These are phyloP conservation scores for Noturus placidus DNA, from an alignment of 2,113 vertebrate species.

Conservation along the genomic window DNA sequence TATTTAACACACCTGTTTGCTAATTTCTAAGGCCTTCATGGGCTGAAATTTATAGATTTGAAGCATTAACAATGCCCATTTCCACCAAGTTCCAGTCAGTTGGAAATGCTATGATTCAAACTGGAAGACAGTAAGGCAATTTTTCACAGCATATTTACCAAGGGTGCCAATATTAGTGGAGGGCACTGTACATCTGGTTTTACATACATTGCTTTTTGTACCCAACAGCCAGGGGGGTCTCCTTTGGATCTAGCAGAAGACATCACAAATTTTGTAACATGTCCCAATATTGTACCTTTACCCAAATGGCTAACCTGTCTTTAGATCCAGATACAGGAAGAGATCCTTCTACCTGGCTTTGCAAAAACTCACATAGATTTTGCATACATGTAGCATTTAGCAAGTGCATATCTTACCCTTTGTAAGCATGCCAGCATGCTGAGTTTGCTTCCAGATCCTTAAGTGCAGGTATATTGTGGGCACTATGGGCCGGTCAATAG, in stretches of 20 bases:
- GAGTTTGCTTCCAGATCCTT: neutral
- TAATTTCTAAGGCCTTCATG: neutral
- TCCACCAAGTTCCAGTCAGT: no score
- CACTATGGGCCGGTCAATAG: neutral
- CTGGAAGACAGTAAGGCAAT: no score
- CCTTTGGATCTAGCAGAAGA: neutral
- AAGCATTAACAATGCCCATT: no score
- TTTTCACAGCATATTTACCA: no score
- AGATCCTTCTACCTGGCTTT: neutral
- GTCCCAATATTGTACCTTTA: neutral
- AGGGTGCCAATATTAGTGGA: no score
- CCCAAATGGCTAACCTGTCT: neutral
- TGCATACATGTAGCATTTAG: neutral
- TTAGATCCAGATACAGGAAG: neutral
- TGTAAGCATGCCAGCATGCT: neutral
- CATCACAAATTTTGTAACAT: neutral
- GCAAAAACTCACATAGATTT: neutral
- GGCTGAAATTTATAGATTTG: neutral
- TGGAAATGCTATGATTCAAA: no score
- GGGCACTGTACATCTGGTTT: no score
- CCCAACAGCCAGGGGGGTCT: no score
- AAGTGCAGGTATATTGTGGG: neutral
- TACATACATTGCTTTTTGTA: neutral
- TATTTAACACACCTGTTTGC: neutral
- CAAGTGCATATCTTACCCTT: neutral